Evolutionary conservation across 2,888 invertebrate species (phyloP).

Genomic region (Mylabris sibirica): DNA sequence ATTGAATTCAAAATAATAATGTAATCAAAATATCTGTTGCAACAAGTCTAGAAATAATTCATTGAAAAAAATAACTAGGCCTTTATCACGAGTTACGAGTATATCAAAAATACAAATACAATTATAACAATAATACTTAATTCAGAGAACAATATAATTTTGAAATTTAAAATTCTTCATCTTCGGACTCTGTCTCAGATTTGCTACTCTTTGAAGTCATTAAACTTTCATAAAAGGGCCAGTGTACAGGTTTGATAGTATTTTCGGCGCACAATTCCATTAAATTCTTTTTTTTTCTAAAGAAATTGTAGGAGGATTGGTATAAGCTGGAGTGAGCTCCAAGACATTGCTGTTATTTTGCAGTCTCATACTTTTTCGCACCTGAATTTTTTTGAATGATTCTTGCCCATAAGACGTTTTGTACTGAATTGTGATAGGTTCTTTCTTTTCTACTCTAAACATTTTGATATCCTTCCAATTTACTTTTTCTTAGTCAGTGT

Average conservation of each 20-base stretch:
- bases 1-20: too few relatives aligned
- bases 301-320: constrained; percentile 4
- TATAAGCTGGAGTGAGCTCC: constrained; percentile 2
- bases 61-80: not conserved
- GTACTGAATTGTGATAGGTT: not conserved
- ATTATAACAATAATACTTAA: not conserved
- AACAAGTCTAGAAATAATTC: too few relatives aligned
- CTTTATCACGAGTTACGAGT: not conserved
- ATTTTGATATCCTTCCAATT: constrained; percentile 1
- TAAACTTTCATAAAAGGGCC: constrained; percentile 1
- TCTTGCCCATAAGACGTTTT: not conserved
- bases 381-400: not conserved
- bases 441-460: not conserved
- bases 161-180: too few relatives aligned
- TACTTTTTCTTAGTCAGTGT: constrained; percentile 18
- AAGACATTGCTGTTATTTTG: not conserved
- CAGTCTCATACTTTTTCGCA: not conserved
- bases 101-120: constrained; percentile 9
- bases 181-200: too few relatives aligned
- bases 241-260: constrained; percentile 6
- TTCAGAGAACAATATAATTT: too few relatives aligned
- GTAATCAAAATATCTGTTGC: too few relatives aligned
- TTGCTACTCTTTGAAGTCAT: too few relatives aligned
- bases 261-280: not conserved
- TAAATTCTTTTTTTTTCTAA: constrained; percentile 5